Conservation (phyloP, 2,113 vertebrate species). For the Hippocampus mohnikei region DNA sequence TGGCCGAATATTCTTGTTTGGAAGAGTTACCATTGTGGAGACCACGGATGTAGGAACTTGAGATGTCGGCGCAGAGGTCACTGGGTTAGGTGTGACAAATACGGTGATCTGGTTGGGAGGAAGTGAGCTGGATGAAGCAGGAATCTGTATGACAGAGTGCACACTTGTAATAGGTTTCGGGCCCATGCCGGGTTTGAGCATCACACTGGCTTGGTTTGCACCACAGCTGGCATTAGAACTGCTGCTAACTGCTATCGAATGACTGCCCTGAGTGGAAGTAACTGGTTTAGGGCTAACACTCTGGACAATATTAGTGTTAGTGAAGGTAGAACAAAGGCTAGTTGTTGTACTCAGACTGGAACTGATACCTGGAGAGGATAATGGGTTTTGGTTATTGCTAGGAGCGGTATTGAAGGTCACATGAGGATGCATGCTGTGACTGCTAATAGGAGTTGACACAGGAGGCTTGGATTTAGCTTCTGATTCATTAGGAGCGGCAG, state of each 20-base stretch:
- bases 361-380: slow-evolving; percentile 25
- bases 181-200: slow-evolving; percentile 58
- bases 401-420: slow-evolving; percentile 36
- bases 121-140: slow-evolving; percentile 79
- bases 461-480: slow-evolving; percentile 55
- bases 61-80: slow-evolving; percentile 79
- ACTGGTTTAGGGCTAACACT: slow-evolving; percentile 41
- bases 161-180: slow-evolving; percentile 72
- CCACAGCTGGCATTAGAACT: slow-evolving; percentile 44
- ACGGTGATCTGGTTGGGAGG: slow-evolving; percentile 91
- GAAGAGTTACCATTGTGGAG: slow-evolving; percentile 85
- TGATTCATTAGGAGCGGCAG: slow-evolving; percentile 44
- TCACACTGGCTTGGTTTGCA: slow-evolving; percentile 24
- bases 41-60: slow-evolving; percentile 81
- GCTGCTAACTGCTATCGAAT: slow-evolving; percentile 37
- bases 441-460: slow-evolving; percentile 43
- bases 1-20: slow-evolving; percentile 83
- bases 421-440: slow-evolving; percentile 36
- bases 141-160: slow-evolving; percentile 81
- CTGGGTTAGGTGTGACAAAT: slow-evolving; percentile 91
- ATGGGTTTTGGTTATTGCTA: slow-evolving; percentile 44
- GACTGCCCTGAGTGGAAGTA: slow-evolving; percentile 48
- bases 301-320: slow-evolving; percentile 48
- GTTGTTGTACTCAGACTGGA: slow-evolving; percentile 38
- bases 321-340: slow-evolving; percentile 23